Percentiles rank a stretch among this genome's conserved stretches.
phyloP scores from a whole-genome alignment of 1,140 invertebrate genomes.

The Apis florea region DNA sequence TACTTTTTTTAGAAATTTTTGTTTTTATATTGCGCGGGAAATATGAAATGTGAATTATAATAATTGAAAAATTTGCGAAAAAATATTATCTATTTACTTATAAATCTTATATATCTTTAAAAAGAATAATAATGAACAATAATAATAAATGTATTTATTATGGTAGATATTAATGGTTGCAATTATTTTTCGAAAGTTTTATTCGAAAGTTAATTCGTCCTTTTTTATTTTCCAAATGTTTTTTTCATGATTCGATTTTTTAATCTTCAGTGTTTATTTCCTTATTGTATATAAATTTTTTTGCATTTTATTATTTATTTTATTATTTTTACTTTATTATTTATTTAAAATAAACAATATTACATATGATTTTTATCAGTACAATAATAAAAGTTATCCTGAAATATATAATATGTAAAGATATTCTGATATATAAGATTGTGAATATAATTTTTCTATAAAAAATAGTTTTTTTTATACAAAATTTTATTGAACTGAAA shows the following conservation, averaged over 20 bases:
- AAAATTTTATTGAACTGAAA: no score
- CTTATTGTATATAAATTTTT: background rate
- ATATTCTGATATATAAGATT: no score
- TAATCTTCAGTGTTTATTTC: no score
- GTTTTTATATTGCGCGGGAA: constrained; percentile 7
- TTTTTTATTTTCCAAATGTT: no score
- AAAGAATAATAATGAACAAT: background rate
- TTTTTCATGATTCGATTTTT: no score
- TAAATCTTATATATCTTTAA: no score
- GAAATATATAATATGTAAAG: background rate
- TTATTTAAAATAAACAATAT: background rate
- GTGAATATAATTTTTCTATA: no score
- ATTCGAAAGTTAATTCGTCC: no score
- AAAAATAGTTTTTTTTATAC: no score
- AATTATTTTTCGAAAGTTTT: no score
- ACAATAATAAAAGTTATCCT: background rate
- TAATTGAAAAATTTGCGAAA: background rate
- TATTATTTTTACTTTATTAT: background rate
- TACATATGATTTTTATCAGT: background rate
- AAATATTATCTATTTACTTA: no score
- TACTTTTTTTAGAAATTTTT: background rate
- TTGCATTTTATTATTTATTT: background rate
- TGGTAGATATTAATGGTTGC: no score
- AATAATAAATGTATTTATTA: background rate
- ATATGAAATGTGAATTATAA: constrained; percentile 9